These are phyloP conservation scores for Dasypus novemcinctus DNA, from an alignment of 2,113 vertebrate species.

Conservation along the genomic window DNA sequence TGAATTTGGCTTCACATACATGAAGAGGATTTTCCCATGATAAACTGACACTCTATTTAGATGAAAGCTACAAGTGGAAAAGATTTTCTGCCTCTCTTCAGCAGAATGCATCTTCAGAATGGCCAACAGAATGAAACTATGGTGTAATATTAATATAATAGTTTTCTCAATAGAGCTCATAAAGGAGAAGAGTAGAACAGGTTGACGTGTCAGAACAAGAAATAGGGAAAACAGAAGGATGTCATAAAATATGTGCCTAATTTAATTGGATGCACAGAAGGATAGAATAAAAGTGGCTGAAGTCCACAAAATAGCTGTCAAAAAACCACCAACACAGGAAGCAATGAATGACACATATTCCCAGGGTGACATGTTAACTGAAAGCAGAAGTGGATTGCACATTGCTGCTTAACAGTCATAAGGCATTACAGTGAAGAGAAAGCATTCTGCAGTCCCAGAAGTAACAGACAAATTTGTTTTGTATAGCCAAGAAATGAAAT, in stretches of 20 bases:
- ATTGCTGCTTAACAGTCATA: neutral
- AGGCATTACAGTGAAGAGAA: neutral
- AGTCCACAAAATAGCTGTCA: neutral
- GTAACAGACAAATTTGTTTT: neutral
- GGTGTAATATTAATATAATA: no score
- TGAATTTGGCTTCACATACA: no score
- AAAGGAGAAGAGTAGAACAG: no score
- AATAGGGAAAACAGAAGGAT: neutral
- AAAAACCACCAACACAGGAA: neutral
- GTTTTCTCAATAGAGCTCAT: no score
- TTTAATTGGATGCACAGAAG: neutral
- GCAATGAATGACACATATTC: neutral
- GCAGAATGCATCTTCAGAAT: no score
- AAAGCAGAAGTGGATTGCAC: neutral
- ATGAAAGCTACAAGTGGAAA: no score
- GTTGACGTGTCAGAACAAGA: no score
- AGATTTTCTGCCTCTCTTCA: no score
- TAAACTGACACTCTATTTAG: no score
- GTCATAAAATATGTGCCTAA: constrained; percentile 58
- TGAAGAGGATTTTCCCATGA: no score
- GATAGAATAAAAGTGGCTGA: neutral
- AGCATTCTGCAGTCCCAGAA: neutral
- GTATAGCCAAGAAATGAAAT: no score
- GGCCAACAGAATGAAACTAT: no score
- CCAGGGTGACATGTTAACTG: neutral